Conservation (phyloP, 30 jellyfish, hydroid and myxozoan species). For the Chironex yamaguchii region DNA sequence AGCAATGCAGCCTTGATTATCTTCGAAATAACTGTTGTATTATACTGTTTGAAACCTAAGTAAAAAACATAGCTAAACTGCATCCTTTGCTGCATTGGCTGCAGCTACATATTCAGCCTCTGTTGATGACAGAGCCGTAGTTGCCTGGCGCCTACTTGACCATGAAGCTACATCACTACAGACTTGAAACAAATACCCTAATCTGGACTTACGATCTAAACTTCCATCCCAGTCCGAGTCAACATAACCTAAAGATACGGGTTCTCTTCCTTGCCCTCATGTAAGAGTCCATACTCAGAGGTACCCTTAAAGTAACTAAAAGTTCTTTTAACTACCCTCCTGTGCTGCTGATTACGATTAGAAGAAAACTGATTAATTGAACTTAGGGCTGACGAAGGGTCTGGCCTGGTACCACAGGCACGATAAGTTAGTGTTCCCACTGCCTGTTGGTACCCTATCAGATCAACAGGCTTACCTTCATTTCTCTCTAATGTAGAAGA, state of each 20-base stretch:
- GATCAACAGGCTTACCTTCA: slow-evolving; percentile 29
- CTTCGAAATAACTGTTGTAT: too few relatives aligned
- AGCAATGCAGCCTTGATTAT: too few relatives aligned
- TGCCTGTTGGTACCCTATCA: slow-evolving; percentile 33
- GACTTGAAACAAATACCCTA: background rate
- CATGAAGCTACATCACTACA: background rate
- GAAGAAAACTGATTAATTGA: background rate
- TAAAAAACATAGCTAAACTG: too few relatives aligned
- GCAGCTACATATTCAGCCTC: slow-evolving; percentile 11
- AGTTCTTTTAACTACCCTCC: background rate
- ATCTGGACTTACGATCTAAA: slow-evolving; percentile 3
- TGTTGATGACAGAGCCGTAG: background rate
- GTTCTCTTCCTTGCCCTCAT: too few relatives aligned
- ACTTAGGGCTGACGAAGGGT: too few relatives aligned
- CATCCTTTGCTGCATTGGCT: too few relatives aligned
- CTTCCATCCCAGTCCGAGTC: slow-evolving; percentile 32
- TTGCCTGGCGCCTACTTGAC: slow-evolving; percentile 4
- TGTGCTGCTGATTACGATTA: background rate
- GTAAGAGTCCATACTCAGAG: background rate
- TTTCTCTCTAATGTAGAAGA: slow-evolving; percentile 11
- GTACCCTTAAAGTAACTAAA: background rate
- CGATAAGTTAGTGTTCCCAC: slow-evolving; percentile 44
- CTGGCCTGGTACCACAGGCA: slow-evolving; percentile 39
- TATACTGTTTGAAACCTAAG: too few relatives aligned
- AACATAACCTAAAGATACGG: slow-evolving; percentile 12